phyloP scores from a whole-genome alignment of 2,113 vertebrate genomes.

The Tympanuchus pallidicinctus region DNA sequence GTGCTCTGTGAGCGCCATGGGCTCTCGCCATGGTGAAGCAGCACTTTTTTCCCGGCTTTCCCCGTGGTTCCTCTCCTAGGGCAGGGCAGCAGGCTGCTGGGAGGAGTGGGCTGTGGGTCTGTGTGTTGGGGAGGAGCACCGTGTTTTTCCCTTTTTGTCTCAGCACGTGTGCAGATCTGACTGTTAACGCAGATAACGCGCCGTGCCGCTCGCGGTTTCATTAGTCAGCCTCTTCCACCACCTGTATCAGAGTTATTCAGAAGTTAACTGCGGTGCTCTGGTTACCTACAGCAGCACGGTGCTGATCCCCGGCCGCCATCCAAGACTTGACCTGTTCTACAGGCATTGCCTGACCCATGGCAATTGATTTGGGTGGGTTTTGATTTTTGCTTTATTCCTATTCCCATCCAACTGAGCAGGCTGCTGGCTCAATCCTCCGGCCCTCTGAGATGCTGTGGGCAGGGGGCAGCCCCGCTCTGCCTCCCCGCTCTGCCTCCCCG shows the following conservation, averaged over 20 bases:
- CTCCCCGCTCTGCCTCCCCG: neutral
- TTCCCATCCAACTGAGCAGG: neutral
- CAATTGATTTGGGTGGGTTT: accelerated
- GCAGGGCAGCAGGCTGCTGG: neutral
- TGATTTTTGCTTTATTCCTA: too few relatives aligned
- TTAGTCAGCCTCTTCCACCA: neutral
- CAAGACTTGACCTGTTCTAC: neutral
- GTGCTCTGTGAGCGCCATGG: neutral
- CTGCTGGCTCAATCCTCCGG: neutral
- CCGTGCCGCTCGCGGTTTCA: neutral
- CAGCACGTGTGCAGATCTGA: accelerated
- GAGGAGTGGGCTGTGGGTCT: neutral
- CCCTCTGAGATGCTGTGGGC: neutral
- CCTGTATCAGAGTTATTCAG: neutral
- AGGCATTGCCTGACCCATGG: accelerated
- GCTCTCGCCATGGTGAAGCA: accelerated
- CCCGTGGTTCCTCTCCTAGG: neutral
- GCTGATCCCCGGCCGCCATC: neutral
- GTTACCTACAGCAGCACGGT: neutral
- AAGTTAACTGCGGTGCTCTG: neutral
- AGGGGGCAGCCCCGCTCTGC: neutral
- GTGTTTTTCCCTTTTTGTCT: neutral
- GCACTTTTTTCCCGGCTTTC: neutral
- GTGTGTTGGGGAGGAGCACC: neutral
- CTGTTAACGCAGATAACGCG: accelerated